Percentiles rank a stretch among this genome's conserved stretches.
Evolutionary conservation across 2,113 vertebrate genomes (phyloP).

Genomic region (Cheilinus undulatus): DNA sequence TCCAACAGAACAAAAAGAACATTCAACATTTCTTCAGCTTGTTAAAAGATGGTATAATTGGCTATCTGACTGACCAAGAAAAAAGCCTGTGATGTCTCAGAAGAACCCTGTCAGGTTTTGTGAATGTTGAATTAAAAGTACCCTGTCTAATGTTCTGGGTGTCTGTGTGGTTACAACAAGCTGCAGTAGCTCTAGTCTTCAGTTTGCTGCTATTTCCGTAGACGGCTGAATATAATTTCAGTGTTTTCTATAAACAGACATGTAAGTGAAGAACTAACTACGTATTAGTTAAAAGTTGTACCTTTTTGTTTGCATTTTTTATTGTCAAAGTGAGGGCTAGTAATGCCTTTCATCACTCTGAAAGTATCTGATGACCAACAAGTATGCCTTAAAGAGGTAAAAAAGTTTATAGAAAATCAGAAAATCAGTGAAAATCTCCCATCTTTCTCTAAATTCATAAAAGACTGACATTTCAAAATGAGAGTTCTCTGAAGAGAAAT

Average conservation of each 20-base stretch:
- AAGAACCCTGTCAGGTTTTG: slow-evolving; percentile 12
- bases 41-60: slow-evolving; percentile 31
- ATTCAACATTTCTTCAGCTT: slow-evolving; percentile 28
- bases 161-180: slow-evolving; percentile 18
- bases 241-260: not conserved
- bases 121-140: slow-evolving; percentile 23
- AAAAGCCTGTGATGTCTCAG: slow-evolving; percentile 18
- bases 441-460: slow-evolving; percentile 27
- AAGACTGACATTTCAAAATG: slow-evolving; percentile 31
- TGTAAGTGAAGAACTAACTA: not conserved
- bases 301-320: not conserved
- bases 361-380: not conserved
- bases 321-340: not conserved
- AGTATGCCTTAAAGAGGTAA: slow-evolving; percentile 4
- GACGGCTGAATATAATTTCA: not conserved
- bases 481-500: slow-evolving; percentile 25
- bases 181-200: not conserved
- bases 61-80: slow-evolving; percentile 17
- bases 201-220: not conserved
- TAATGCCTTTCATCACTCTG: not conserved
- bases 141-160: slow-evolving; percentile 7
- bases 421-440: slow-evolving; percentile 15
- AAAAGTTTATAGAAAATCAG: not conserved
- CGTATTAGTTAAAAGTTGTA: not conserved
- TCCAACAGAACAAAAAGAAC: slow-evolving; percentile 46